Base-by-base conservation (phyloP, 2,888 invertebrate genomes). In the Xestia ashworthii region DNA sequence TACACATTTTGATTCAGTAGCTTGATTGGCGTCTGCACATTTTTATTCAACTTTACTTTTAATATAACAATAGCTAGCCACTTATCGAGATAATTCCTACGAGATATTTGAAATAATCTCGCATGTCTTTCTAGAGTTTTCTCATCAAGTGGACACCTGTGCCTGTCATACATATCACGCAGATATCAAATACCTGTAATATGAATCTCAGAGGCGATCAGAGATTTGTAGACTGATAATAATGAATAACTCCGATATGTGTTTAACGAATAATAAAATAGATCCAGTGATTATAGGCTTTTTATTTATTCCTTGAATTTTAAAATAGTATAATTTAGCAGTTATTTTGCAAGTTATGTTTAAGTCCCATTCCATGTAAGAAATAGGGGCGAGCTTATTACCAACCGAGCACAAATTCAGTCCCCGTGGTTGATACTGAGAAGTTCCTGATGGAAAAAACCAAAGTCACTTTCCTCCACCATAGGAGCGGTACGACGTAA, bases 181-280 rank as follows among this genome's bases (percentile, higher is more conserved):
- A 62, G 38, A 41, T 55, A 82, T 53, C 32, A 53, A 44, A 41
- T 38, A 81, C 48, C n/a, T 64, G 16, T 22, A 46, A 66, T 58
- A 70, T 66, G 76, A 87, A 87, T 87, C 87, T 84, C 77, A 77
- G 38, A 50, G 22, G 32, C 71, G 46, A 48, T 76, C 25, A 64
- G 74, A 85, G 74, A 87, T 76, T 74, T 62, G n/a, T 69, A 77
- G 85, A 87, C 81, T 80, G 79, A 80, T 69, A 65, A 41, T 25
- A 73, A 66, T 78, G 32, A 80, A 66, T 77, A 55, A 76, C 72
- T 73, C 55, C 22, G 67, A 75, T 66, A 67, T 76, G 72, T 76
- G 44, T 83, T 86, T 82, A 72, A 32, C 44, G 50, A 82, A 69
- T 78, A 76, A 87, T 81, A 83, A 78, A 87, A 71, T 55, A 48